These are phyloP conservation scores for Pyrocoelia pectoralis DNA, from an alignment of 2,888 invertebrate species.

Conservation along the genomic window DNA sequence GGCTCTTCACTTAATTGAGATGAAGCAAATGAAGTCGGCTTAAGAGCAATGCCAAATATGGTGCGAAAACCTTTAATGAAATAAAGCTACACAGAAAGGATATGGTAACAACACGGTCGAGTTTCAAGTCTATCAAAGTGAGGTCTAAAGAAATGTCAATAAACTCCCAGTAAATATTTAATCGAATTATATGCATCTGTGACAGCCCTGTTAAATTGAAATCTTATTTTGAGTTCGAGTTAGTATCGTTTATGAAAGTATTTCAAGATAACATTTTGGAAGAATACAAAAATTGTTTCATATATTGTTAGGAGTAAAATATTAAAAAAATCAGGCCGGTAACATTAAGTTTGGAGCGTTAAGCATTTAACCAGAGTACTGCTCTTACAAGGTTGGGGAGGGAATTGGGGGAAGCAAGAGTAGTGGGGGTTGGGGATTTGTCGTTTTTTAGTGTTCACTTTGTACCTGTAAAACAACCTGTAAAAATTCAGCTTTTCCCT, in stretches of 20 bases:
- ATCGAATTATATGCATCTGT: constrained; percentile 9
- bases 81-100: background rate
- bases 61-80: background rate
- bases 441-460: too few species aligned
- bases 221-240: constrained; percentile 6
- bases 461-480: too few species aligned
- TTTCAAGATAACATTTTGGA: too few species aligned
- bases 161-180: constrained; percentile 9
- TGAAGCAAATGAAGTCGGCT: background rate
- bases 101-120: constrained; percentile 10
- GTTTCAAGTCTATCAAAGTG: constrained; percentile 9
- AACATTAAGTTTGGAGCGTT: too few species aligned
- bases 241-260: constrained; percentile 4
- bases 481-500: too few species aligned
- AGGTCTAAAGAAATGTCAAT: constrained; percentile 2
- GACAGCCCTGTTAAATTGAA: background rate
- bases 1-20: constrained; percentile 8
- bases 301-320: too few species aligned
- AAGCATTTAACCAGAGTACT: too few species aligned
- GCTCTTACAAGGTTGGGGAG: too few species aligned
- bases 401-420: too few species aligned
- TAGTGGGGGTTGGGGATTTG: too few species aligned
- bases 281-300: too few species aligned
- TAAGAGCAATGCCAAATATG: background rate
- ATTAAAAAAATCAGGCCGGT: too few species aligned